Conservation (phyloP, 2,888 invertebrate species). For the Achlya flavicornis region DNA sequence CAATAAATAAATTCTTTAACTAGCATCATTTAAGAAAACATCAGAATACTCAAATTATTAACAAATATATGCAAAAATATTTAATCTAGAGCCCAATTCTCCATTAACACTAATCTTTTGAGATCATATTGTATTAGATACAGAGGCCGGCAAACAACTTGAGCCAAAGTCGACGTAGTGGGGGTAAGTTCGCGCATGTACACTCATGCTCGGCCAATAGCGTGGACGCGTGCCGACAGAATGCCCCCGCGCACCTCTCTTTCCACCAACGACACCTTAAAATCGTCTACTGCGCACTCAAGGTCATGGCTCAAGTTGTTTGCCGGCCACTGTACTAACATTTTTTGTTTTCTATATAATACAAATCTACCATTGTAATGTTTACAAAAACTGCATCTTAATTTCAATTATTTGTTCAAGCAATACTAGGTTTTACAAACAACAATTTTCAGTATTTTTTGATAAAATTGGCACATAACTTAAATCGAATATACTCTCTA, state of each 20-base stretch:
- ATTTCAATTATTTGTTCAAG: neutral
- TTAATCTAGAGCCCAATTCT: neutral
- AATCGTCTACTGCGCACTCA: too few relatives aligned
- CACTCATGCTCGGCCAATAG: too few relatives aligned
- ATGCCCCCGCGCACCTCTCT: too few relatives aligned
- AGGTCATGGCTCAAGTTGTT: too few relatives aligned
- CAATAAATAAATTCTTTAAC: neutral
- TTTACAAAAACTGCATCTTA: neutral
- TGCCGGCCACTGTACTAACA: too few relatives aligned
- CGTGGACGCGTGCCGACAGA: too few relatives aligned
- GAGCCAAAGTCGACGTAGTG: too few relatives aligned
- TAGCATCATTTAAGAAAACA: neutral
- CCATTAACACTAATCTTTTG: neutral
- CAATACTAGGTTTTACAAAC: slow-evolving; percentile 24
- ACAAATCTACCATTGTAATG: neutral
- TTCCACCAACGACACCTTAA: too few relatives aligned
- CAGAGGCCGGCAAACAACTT: too few relatives aligned
- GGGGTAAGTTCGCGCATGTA: too few relatives aligned
- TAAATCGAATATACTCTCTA: slow-evolving; percentile 6
- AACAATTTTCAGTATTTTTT: slow-evolving; percentile 31
- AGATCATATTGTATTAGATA: slow-evolving; percentile 5
- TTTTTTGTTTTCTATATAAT: slow-evolving; percentile 18
- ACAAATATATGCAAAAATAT: neutral
- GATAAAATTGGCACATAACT: slow-evolving; percentile 35
- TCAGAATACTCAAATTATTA: neutral